Evolutionary conservation across 2,888 invertebrate species (phyloP).

Genomic region (Brenthis ino): DNA sequence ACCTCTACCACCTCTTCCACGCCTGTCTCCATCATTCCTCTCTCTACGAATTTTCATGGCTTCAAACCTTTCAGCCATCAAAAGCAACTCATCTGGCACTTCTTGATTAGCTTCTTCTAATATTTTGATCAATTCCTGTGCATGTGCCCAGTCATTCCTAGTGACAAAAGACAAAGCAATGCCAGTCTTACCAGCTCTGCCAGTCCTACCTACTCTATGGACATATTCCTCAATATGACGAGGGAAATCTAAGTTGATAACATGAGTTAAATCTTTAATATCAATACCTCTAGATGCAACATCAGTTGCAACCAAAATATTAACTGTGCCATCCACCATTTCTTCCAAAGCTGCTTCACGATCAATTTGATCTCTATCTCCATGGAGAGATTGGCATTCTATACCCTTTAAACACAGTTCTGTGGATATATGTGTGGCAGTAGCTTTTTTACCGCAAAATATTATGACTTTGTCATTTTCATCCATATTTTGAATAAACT

Average conservation of each 20-base stretch:
- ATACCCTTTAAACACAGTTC: slow-evolving; percentile 88
- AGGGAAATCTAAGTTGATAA: slow-evolving; percentile 96
- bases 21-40: slow-evolving; percentile 73
- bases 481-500: slow-evolving; percentile 87
- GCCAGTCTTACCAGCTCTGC: slow-evolving; percentile 93
- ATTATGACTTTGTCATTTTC: slow-evolving; percentile 92
- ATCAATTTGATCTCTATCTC: slow-evolving; percentile 91
- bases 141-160: slow-evolving; percentile 90
- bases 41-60: slow-evolving; percentile 85
- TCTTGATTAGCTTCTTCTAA: slow-evolving; percentile 93
- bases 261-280: slow-evolving; percentile 93
- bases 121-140: slow-evolving; percentile 91
- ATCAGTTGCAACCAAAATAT: slow-evolving; percentile 96
- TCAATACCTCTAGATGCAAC: slow-evolving; percentile 97
- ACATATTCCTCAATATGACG: slow-evolving; percentile 97
- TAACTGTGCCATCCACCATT: slow-evolving; percentile 89
- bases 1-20: slow-evolving; percentile 59
- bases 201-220: slow-evolving; percentile 97
- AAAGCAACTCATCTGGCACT: slow-evolving; percentile 87
- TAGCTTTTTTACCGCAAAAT: slow-evolving; percentile 93
- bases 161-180: slow-evolving; percentile 92
- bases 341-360: slow-evolving; percentile 92
- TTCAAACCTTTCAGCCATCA: slow-evolving; percentile 89
- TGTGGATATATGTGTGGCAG: slow-evolving; percentile 91
- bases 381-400: slow-evolving; percentile 91